Base-by-base conservation (phyloP, 2,797 vertebrate species). In the Melanotaenia boesemani region DNA sequence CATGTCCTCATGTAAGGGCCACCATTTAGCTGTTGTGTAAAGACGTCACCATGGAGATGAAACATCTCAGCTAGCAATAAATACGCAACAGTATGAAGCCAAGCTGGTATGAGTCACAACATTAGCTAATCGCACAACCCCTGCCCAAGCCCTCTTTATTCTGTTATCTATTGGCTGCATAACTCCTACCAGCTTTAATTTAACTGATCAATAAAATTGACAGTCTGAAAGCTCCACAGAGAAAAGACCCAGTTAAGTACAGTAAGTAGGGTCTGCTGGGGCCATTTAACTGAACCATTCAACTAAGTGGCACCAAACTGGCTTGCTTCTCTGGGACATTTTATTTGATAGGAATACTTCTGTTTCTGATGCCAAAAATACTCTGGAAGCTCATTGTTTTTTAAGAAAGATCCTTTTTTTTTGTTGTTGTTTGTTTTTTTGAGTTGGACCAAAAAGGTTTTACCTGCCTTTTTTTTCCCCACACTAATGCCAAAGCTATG, bases 21-120 rank as follows among this genome's bases (percentile, higher is more conserved):
- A 85, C 69, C 79, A 77, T 81, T 87, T 74, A 83, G 87, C 79
- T 85, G 79, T 87, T 91, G 83, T 90, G 81, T 85, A 88, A 89
- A 89, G 85, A 86, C 77, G 83, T 94, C 62, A 68, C 91, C 93
- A 94, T 94, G 93, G 94, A 80, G 92, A 94, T 86, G 71, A 66
- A 78, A 72, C 89, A 82, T 88, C 86, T 86, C 70, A 58, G 78
- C 77, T 68, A 69, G 79, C 75, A 92, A 93, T 93, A 91, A 92
- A 93, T 86, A 92, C 80, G 80, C 84, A 91, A 86, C 89, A 82
- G 54, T 80, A 80, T 75, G 74, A 67, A 82, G 81, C 81, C 41
- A 72, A 26, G 76, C 71, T 34, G 70, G 79, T 58, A 72, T 92
- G 92, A 94, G 81, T 93, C 92, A 93, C 82, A 73, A 57, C 74